A percentile compares a stretch with the other conserved stretches of the same genome.
phyloP scores from a whole-genome alignment of 2,888 invertebrate genomes.

The Drosophila aldrichi region DNA sequence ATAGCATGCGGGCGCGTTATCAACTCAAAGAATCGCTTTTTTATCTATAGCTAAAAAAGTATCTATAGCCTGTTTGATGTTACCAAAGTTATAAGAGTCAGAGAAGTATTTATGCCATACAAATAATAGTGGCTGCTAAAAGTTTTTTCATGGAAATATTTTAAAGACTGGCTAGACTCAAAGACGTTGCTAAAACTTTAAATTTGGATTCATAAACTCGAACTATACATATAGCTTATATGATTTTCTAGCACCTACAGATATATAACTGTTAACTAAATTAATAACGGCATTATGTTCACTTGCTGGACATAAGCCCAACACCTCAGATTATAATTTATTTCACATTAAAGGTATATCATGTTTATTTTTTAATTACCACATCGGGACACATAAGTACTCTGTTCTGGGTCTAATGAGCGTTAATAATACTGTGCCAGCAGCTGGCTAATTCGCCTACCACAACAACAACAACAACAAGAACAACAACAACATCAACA shows the following conservation, averaged over 20 bases:
- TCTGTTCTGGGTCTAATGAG: slow-evolving; percentile 54
- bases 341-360: not conserved
- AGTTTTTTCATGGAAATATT: not conserved
- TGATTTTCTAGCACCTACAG: not conserved
- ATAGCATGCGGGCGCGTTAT: not conserved
- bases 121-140: not conserved
- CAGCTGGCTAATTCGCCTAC: slow-evolving; percentile 31
- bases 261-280: not conserved
- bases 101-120: not conserved
- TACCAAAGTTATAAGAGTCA: not conserved
- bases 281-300: not conserved
- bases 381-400: slow-evolving; percentile 10
- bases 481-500: slow-evolving; percentile 14
- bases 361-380: slow-evolving; percentile 31
- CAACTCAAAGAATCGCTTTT: not conserved
- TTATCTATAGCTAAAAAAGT: not conserved
- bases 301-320: not conserved
- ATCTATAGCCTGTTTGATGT: not conserved
- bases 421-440: slow-evolving; percentile 51
- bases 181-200: too few species aligned
- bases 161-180: too few species aligned
- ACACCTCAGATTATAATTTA: not conserved
- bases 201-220: not conserved
- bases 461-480: slow-evolving; percentile 17
- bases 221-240: too few species aligned